Percentiles rank a stretch among this genome's conserved stretches.
Evolutionary conservation across 2,888 invertebrate species (phyloP).

Genomic region (Chrysotoxum bicinctum): DNA sequence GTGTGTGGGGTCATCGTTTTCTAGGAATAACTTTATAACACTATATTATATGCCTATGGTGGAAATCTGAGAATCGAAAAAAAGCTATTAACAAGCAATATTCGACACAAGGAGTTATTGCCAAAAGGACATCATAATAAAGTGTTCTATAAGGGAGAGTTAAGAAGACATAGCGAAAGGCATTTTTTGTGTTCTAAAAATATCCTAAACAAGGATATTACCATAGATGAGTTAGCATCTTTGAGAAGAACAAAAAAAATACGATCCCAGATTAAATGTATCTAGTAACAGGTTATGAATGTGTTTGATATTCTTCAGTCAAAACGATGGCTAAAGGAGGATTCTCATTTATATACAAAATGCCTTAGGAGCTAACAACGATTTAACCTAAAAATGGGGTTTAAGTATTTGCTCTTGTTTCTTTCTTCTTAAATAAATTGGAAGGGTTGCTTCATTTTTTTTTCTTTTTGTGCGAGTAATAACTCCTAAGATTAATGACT

Average conservation of each 20-base stretch:
- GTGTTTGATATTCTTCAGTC: not conserved
- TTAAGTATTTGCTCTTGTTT: not conserved
- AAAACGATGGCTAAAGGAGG: not conserved
- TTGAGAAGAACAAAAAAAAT: not conserved
- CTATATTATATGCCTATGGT: not conserved
- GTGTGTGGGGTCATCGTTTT: conserved; percentile 16
- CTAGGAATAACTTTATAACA: conserved; percentile 23
- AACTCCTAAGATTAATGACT: not conserved
- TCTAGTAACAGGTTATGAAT: not conserved
- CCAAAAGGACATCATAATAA: conserved; percentile 6
- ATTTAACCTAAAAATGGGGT: not conserved
- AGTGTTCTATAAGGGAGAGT: not conserved
- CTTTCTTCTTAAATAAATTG: not conserved
- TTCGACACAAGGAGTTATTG: conserved; percentile 9
- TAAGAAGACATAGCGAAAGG: not conserved
- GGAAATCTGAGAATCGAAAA: conserved; percentile 2
- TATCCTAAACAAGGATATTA: conserved; percentile 8
- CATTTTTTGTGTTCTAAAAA: conserved; percentile 10
- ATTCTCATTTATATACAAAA: conserved; percentile 12
- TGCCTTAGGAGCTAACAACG: not conserved
- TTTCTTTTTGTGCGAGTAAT: not conserved
- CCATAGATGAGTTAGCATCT: not conserved
- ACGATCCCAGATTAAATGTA: not conserved
- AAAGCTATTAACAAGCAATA: conserved; percentile 24
- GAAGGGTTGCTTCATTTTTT: not conserved